A percentile compares a stretch with the other conserved stretches of the same genome.
phyloP scores from a whole-genome alignment of 2,797 vertebrate species.

The Acestrorhynchus altus region DNA sequence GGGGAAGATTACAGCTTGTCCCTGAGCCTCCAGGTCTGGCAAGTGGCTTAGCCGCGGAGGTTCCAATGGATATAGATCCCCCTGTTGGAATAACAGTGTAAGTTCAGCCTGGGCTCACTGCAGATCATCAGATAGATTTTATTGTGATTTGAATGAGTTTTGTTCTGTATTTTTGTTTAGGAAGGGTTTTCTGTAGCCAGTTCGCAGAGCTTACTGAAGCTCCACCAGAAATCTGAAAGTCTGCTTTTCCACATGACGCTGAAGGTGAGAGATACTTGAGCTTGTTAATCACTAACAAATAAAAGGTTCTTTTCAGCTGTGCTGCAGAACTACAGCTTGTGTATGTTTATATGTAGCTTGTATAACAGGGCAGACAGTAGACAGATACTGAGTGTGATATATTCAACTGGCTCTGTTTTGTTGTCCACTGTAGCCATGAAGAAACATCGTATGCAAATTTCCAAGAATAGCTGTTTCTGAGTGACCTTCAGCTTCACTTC shows the following conservation, averaged over 20 bases:
- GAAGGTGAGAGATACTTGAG: slow-evolving; percentile 74
- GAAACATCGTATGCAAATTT: slow-evolving; percentile 42
- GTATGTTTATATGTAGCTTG: too few relatives aligned
- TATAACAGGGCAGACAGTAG: neutral
- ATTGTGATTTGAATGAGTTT: slow-evolving; percentile 18
- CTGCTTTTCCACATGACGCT: slow-evolving; percentile 82
- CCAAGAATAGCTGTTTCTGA: slow-evolving; percentile 12
- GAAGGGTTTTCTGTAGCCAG: slow-evolving; percentile 85
- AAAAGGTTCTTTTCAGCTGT: neutral
- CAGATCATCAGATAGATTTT: neutral
- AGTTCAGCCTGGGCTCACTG: slow-evolving; percentile 26
- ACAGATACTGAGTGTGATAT: neutral
- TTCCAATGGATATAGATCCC: slow-evolving; percentile 77
- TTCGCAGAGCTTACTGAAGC: slow-evolving; percentile 80
- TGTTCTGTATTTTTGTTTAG: slow-evolving; percentile 73
- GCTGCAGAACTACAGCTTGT: neutral
- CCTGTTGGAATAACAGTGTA: slow-evolving; percentile 69
- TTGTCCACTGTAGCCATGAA: slow-evolving; percentile 24
- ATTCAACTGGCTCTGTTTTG: neutral
- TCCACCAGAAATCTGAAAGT: slow-evolving; percentile 84
- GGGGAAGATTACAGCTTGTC: slow-evolving; percentile 21
- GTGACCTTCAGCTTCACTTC: slow-evolving; percentile 44
- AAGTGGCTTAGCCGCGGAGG: slow-evolving; percentile 17
- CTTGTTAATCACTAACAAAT: neutral
- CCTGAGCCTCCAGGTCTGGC: slow-evolving; percentile 9